A percentile compares a stretch with the other conserved stretches of the same genome.
These are phyloP conservation scores for Chironex yamaguchii DNA, from an alignment of 30 jellyfish, hydroid and myxozoan genomes.

Conservation along the genomic window DNA sequence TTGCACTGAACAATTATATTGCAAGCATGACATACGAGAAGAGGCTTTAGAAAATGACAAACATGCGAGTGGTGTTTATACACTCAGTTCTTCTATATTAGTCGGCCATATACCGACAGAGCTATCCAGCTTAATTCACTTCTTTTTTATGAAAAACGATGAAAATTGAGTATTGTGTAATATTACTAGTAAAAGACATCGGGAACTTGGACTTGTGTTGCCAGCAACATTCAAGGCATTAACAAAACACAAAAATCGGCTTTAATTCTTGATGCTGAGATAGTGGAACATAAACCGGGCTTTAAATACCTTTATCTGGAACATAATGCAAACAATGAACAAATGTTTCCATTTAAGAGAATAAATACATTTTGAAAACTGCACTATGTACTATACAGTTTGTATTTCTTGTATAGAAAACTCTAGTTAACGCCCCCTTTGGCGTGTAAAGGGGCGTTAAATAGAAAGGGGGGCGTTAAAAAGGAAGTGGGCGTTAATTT, in stretches of 20 bases:
- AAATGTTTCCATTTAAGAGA: neutral
- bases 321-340: neutral
- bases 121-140: constrained; percentile 1
- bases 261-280: neutral
- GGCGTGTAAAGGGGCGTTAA: neutral
- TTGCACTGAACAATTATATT: neutral
- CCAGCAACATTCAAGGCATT: neutral
- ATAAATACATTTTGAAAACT: neutral
- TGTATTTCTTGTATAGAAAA: neutral
- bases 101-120: constrained; percentile 1
- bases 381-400: neutral
- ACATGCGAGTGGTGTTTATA: neutral
- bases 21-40: neutral
- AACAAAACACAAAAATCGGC: neutral
- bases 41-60: neutral
- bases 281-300: neutral
- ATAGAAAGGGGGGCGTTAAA: constrained; percentile 1
- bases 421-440: neutral
- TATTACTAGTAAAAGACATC: neutral
- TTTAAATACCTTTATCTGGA: neutral
- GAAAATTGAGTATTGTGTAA: neutral
- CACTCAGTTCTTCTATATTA: neutral
- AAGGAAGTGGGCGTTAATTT: neutral
- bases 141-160: neutral
- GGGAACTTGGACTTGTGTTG: neutral